Evolutionary conservation across 1,140 invertebrate genomes (phyloP).

Genomic region (Penaeus japonicus): DNA sequence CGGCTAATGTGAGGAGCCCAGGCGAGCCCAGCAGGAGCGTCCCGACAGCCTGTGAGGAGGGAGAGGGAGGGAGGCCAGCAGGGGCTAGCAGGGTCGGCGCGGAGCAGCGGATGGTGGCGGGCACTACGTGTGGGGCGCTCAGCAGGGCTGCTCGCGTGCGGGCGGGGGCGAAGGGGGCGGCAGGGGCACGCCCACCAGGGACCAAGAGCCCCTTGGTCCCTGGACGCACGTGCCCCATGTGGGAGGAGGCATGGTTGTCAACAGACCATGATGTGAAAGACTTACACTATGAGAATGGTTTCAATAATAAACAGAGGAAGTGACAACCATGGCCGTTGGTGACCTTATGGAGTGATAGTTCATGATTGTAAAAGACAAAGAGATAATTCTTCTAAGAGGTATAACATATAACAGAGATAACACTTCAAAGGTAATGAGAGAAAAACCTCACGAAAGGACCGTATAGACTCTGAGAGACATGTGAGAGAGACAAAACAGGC

Average conservation of each 20-base stretch:
- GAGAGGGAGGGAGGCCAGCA: slow-evolving; percentile 8
- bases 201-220: not conserved
- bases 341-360: slow-evolving; percentile 12
- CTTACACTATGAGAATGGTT: no score
- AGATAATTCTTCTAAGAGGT: slow-evolving; percentile 6
- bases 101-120: slow-evolving; percentile 22
- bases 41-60: slow-evolving; percentile 31
- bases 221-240: not conserved
- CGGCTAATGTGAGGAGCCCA: slow-evolving; percentile 3
- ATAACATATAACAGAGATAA: not conserved
- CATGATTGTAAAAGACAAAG: slow-evolving; percentile 40
- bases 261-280: no score
- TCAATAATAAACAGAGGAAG: no score
- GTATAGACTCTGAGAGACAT: not conserved
- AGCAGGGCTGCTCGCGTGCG: slow-evolving; percentile 33
- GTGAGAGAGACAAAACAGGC: slow-evolving; percentile 1
- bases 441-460: slow-evolving; percentile 15
- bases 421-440: slow-evolving; percentile 38
- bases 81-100: not conserved
- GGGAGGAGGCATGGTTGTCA: not conserved
- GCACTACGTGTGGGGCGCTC: slow-evolving; percentile 4
- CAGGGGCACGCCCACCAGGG: not conserved
- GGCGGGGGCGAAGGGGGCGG: not conserved
- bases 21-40: slow-evolving; percentile 35
- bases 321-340: not conserved